Conservation (phyloP, 2,888 invertebrate species). For the Argyra leucocephala region DNA sequence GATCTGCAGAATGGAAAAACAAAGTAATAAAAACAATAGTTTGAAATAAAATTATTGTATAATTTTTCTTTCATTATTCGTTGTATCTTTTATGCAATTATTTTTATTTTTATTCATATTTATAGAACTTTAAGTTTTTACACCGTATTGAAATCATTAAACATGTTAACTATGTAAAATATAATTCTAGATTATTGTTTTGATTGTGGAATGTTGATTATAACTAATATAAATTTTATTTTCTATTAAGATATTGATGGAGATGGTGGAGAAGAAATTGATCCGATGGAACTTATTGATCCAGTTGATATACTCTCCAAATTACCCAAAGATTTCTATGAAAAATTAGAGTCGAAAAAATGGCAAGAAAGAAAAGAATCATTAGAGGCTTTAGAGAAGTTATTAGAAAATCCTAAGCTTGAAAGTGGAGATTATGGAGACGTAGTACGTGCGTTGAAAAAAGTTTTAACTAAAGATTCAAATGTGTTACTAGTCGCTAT, state of each 20-base stretch:
- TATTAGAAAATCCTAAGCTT: constrained; percentile 72
- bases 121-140: too few species aligned
- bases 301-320: constrained; percentile 89
- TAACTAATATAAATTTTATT: too few species aligned
- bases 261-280: constrained; percentile 52
- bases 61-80: too few species aligned
- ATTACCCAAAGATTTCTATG: constrained; percentile 90
- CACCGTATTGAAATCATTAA: too few species aligned
- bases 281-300: constrained; percentile 82
- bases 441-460: constrained; percentile 75
- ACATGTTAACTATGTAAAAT: too few species aligned
- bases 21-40: too few species aligned
- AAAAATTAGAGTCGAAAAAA: constrained; percentile 87
- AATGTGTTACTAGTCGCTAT: constrained; percentile 88
- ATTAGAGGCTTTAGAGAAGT: constrained; percentile 68
- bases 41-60: too few species aligned
- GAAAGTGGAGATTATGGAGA: constrained; percentile 90
- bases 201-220: too few species aligned
- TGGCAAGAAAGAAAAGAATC: constrained; percentile 96
- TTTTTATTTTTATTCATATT: too few species aligned
- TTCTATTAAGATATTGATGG: constrained; percentile 46
- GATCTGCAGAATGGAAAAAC: too few species aligned
- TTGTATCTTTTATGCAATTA: too few species aligned
- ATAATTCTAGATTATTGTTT: too few species aligned
- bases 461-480: constrained; percentile 84